Base-by-base conservation (phyloP, 2,888 invertebrate species). In the Chrysotoxum bicinctum region DNA sequence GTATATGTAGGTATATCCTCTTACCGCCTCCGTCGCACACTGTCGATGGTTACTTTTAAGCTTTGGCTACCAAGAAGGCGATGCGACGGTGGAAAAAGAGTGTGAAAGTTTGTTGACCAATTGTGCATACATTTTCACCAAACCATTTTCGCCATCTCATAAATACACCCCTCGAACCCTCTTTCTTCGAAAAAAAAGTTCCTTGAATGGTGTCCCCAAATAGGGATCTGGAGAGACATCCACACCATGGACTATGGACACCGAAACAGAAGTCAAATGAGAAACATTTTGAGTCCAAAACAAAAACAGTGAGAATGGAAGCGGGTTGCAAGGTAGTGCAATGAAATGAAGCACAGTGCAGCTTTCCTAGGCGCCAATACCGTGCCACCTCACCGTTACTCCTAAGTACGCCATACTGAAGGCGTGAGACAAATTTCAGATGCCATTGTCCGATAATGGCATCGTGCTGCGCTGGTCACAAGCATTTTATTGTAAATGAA, bases 381-480 rank as follows among this genome's bases (percentile, higher is more conserved):
- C 48, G 50, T 48, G 56, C 79, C 21, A 30, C 69, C 21, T 30
- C 19, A 54, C 58, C 48, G 77, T 54, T 52, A 58, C 64, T 64
- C 58, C 68, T 54, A 70, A 74, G 56, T 72, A 72, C 66, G 66
- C 66, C 78, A 60, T 69, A 73, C 72, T 73, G 76, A 85, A 85
- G 85, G 85, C 85, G 85, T 85, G 85, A 85, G 85, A 85, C 85
- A 85, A 85, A 85, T 85, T 85, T 85, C 69, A 77, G 85, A 85
- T 85, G 72, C 81, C 85, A 85, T 76, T 80, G 85, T 62, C 76
- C 52, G 85, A 85, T 85, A 85, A 50, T 62, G 85, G 64, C 73
- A 75, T 85, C 85, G 85, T 85, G 81, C 85, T 70, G 80, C 35
- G 74, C 75, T 84, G 80, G 80, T 80, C 84, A 84, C 80, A 84